phyloP scores from a whole-genome alignment of 2,113 vertebrate genomes.

The Phrynocephalus versicolor region DNA sequence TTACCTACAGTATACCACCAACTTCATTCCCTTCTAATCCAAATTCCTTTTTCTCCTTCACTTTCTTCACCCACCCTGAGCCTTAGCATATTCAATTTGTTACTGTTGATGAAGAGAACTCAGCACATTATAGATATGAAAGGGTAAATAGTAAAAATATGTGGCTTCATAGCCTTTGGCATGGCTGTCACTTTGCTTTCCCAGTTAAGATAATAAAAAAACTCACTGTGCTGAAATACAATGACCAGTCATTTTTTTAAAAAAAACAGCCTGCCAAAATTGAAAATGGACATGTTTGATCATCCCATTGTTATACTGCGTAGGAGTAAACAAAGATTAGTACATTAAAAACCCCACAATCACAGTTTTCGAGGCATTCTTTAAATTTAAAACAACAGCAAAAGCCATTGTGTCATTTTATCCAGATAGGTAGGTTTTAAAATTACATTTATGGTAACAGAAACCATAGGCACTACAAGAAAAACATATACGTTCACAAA shows the following conservation, averaged over 20 bases:
- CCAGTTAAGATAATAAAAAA: not conserved
- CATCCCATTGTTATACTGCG: not conserved
- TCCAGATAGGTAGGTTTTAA: not conserved
- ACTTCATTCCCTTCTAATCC: too few relatives aligned
- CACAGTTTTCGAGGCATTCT: not conserved
- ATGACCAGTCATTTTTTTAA: not conserved
- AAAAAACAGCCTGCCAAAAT: not conserved
- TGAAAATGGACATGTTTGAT: not conserved
- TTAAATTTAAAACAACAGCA: not conserved
- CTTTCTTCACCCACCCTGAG: too few relatives aligned
- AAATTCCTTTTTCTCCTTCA: not conserved
- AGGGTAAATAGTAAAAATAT: not conserved
- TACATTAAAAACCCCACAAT: not conserved
- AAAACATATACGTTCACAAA: not conserved
- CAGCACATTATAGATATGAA: not conserved
- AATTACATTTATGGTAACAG: slow-evolving; percentile 6
- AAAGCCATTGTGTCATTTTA: not conserved
- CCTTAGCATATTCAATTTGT: not conserved
- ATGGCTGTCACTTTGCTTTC: not conserved
- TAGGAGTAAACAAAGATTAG: not conserved
- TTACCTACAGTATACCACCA: too few relatives aligned
- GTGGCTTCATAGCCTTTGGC: not conserved
- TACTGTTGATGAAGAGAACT: not conserved
- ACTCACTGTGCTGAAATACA: not conserved
- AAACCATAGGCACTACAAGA: not conserved